Evolutionary conservation across 2,888 invertebrate genomes (phyloP).

Genomic region (Agriopis leucophaearia): DNA sequence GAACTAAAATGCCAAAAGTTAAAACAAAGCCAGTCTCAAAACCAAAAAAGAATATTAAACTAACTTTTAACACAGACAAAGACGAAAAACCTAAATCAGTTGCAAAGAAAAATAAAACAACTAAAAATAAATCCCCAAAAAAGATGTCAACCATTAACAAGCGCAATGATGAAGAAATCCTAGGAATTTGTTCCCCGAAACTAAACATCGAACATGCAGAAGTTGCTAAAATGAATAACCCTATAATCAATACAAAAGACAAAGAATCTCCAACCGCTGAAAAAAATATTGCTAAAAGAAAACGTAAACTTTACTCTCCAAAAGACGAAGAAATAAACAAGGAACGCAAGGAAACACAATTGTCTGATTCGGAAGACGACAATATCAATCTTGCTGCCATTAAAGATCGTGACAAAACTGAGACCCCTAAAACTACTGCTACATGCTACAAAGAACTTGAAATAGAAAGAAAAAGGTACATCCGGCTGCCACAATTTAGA

Average conservation of each 20-base stretch:
- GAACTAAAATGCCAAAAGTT: neutral
- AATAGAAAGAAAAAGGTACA: constrained; percentile 58
- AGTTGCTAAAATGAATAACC: neutral
- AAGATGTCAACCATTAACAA: neutral
- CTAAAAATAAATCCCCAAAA: neutral
- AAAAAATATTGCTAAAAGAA: constrained; percentile 50
- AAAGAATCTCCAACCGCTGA: neutral
- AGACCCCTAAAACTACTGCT: constrained; percentile 54
- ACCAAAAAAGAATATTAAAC: neutral
- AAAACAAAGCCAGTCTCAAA: neutral
- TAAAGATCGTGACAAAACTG: constrained; percentile 38
- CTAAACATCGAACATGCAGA: neutral
- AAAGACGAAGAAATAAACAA: constrained; percentile 59
- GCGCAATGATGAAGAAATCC: neutral
- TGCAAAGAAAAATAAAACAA: neutral
- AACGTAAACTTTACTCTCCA: constrained; percentile 76
- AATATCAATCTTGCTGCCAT: constrained; percentile 46
- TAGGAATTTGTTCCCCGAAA: neutral
- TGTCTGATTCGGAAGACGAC: constrained; percentile 41
- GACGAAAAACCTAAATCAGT: neutral
- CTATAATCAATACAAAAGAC: neutral
- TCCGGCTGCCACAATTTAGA: constrained; percentile 49
- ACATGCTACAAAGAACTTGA: constrained; percentile 72
- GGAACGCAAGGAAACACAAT: constrained; percentile 27
- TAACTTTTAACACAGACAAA: neutral